A percentile compares a stretch with the other conserved stretches of the same genome.
phyloP scores from a whole-genome alignment of 1,140 invertebrate genomes.

The Schlechtendalia chinensis region DNA sequence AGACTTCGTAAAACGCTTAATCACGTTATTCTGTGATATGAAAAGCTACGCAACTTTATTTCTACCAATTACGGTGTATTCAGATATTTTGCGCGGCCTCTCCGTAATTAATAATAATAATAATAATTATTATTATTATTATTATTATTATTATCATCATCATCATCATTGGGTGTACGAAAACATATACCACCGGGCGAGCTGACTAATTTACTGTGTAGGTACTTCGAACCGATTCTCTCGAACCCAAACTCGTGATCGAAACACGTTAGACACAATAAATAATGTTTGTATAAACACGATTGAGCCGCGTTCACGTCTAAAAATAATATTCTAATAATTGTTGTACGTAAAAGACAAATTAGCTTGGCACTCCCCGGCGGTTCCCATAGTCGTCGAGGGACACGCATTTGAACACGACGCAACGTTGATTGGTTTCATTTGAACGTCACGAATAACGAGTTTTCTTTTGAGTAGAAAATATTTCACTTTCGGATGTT shows the following conservation, averaged over 20 bases:
- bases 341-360: neutral
- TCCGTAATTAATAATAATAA: too few species aligned
- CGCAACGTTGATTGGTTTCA: constrained; percentile 4
- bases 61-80: neutral
- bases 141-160: neutral
- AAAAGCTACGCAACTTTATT: constrained; percentile 12
- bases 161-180: neutral
- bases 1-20: neutral
- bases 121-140: neutral
- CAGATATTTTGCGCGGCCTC: neutral
- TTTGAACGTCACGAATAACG: neutral
- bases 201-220: too few species aligned
- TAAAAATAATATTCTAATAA: too few species aligned
- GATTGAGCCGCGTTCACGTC: too few species aligned
- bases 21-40: neutral
- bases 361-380: constrained; percentile 6
- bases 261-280: too few species aligned
- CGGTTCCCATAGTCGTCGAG: too few species aligned
- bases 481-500: neutral
- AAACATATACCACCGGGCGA: too few species aligned
- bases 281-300: too few species aligned
- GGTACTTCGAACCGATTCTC: too few species aligned
- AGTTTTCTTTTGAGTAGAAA: constrained; percentile 6
- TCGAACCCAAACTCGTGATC: too few species aligned
- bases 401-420: constrained; percentile 7